A percentile compares a stretch with the other conserved stretches of the same genome.
Conservation (phyloP, 2,888 invertebrate species). For the Platypus cylindrus region DNA sequence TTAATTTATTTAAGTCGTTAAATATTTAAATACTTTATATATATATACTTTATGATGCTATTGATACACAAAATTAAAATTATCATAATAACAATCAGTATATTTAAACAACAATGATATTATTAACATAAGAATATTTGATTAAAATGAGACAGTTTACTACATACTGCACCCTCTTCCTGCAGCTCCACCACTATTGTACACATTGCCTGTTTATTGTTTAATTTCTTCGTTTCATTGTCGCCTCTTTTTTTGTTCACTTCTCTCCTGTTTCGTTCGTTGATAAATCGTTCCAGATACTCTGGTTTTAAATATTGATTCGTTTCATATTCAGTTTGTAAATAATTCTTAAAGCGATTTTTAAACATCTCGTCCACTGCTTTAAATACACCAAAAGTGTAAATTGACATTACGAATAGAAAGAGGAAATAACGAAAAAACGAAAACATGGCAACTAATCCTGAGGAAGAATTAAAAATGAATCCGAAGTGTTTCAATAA, state of each 20-base stretch:
- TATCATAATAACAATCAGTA: too few relatives aligned
- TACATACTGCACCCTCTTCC: background rate
- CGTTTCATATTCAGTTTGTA: slow-evolving; percentile 35
- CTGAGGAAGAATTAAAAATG: too few relatives aligned
- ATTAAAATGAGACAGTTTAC: slow-evolving; percentile 2
- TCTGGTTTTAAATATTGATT: slow-evolving; percentile 20
- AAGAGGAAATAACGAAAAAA: slow-evolving; percentile 55
- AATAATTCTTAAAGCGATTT: slow-evolving; percentile 51
- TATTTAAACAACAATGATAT: too few relatives aligned
- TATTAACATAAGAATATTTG: background rate
- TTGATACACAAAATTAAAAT: too few relatives aligned
- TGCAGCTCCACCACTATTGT: background rate
- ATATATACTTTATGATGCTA: too few relatives aligned
- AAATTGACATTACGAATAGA: slow-evolving; percentile 56
- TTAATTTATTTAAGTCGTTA: too few relatives aligned
- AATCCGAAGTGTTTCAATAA: too few relatives aligned
- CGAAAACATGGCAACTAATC: too few relatives aligned
- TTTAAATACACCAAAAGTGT: slow-evolving; percentile 54
- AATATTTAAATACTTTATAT: too few relatives aligned
- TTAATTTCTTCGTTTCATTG: background rate
- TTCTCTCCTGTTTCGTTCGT: background rate
- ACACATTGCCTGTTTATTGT: background rate
- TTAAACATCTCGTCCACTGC: slow-evolving; percentile 65
- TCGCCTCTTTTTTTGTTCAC: background rate
- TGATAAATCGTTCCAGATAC: slow-evolving; percentile 4